Evolutionary conservation across 2,113 vertebrate species (phyloP), one percentile per base, ranked within the genome.

Genomic region (Sterrhoptilus dennistouni): DNA sequence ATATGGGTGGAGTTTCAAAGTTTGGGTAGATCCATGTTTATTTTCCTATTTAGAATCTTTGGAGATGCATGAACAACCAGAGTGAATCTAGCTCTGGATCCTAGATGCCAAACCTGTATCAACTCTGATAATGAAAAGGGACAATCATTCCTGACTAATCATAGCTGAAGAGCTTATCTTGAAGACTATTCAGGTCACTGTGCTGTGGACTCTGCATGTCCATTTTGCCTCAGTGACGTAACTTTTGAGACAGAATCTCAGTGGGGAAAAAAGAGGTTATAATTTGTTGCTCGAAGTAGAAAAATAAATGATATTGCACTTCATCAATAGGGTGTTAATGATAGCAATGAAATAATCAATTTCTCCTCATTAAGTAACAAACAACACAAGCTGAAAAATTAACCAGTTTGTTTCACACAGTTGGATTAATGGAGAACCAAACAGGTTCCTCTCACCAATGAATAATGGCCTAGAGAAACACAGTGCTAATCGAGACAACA

Each of bases 381-480:
- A 92, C n/a, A 83, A 83, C 82, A 70, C 44, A 63, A 95, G 64
- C 75, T 87, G 94, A 90, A 90, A 96, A 92, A 92, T 89, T 69
- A 96, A 78, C 74, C 76, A 87, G 38, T 93, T 93, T 87, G 33
- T 81, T 96, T 97, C 85, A 89, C 89, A 80, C 94, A 88, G 64
- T 83, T 95, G 89, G 78, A 94, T 80, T 95, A 94, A 94, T 75
- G 60, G 88, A 93, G 86, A 97, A 88, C 86, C 53, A 82, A 95
- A 53, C 52, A 35, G 70, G 29, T 81, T 90, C 72, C 68, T 93
- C 87, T 96, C 72, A 81, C 75, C 65, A 77, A 70, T 94, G 90
- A 89, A 94, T 92, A 93, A 91, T 64, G 93, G 90, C 79, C 91
- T 95, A 96, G 95, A 93, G 96, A 96, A 97, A 96, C 71, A 87